Base-by-base conservation (phyloP, 2,797 vertebrate species). In the Staurois parvus region DNA sequence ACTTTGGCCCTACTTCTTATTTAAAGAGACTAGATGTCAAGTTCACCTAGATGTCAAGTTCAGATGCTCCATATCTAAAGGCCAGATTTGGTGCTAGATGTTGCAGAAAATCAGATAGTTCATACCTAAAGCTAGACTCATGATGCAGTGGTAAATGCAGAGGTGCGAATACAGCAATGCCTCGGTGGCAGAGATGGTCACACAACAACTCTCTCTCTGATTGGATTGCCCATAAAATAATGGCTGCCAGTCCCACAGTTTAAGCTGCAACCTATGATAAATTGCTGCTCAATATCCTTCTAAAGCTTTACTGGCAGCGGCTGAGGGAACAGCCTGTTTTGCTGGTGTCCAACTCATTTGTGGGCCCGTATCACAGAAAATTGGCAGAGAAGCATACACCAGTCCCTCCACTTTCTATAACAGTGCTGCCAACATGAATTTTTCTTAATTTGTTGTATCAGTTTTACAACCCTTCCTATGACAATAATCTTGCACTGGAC, bases 361-460 rank as follows among this genome's bases (percentile, higher is more conserved):
- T 67, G 79, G 74, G 74, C 45, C 79, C 37, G 42, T 66, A 52
- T 79, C 52, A 66, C 80, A 74, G 75, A 45, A 40, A 59, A 68
- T 83, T 86, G 80, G 85, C 85, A 86, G 62, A 42, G 24, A 74
- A 56, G 40, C 59, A 32, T 24, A 45, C n/a, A 17, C 72, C 72
- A 19, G 68, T 79, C 45, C 40, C 80, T 82, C 69, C 26, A 86
- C 82, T 83, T 79, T 83, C 85, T 74, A 64, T 30, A 83, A 78
- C 40, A 74, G 75, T 24, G 56, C 80, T 86, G 85, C 74, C 85
- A 86, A 77, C 69, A 73, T 86, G 68, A 59, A 83, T 86, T 83
- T 79, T 86, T 79, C 80, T 74, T 83, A 86, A 86, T 86, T 86
- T 86, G 85, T 86, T 86, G 74, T 86, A 86, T 86, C 80, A 86